phyloP scores from a whole-genome alignment of 2,113 vertebrate species.

The Tachysurus vachellii region DNA sequence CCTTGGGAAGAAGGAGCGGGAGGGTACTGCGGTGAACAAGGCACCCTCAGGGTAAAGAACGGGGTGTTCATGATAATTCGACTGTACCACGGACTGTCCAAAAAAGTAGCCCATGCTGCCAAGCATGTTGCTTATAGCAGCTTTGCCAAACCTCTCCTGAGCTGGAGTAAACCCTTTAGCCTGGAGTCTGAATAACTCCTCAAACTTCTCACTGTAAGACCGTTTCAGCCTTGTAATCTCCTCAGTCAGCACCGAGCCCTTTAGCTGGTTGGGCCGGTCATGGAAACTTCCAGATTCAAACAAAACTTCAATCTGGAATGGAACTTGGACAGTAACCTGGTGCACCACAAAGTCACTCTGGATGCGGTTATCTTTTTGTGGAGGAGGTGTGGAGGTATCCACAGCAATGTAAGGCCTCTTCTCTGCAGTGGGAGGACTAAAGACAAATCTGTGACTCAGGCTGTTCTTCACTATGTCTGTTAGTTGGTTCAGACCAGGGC shows the following conservation, averaged over 20 bases:
- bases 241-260: conserved; percentile 68
- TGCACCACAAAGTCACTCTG: conserved; percentile 83
- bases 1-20: conserved; percentile 92
- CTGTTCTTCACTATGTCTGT: conserved; percentile 84
- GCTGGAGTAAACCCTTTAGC: conserved; percentile 71
- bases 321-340: conserved; percentile 85
- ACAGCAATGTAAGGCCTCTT: conserved; percentile 79
- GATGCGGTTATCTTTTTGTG: conserved; percentile 68
- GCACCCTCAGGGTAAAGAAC: conserved; percentile 69
- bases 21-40: conserved; percentile 89
- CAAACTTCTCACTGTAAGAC: conserved; percentile 80
- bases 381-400: conserved; percentile 70
- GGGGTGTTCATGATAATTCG: conserved; percentile 66
- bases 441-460: conserved; percentile 79
- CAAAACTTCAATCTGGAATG: conserved; percentile 81
- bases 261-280: conserved; percentile 70
- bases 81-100: conserved; percentile 83
- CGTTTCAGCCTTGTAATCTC: conserved; percentile 71
- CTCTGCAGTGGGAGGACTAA: conserved; percentile 70
- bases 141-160: conserved; percentile 79
- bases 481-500: conserved; percentile 83
- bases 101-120: conserved; percentile 92
- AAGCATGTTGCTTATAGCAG: conserved; percentile 87
- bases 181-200: conserved; percentile 78
- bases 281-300: conserved; percentile 86